Base-by-base conservation (phyloP, 2,113 vertebrate genomes). In the Dasyurus viverrinus region DNA sequence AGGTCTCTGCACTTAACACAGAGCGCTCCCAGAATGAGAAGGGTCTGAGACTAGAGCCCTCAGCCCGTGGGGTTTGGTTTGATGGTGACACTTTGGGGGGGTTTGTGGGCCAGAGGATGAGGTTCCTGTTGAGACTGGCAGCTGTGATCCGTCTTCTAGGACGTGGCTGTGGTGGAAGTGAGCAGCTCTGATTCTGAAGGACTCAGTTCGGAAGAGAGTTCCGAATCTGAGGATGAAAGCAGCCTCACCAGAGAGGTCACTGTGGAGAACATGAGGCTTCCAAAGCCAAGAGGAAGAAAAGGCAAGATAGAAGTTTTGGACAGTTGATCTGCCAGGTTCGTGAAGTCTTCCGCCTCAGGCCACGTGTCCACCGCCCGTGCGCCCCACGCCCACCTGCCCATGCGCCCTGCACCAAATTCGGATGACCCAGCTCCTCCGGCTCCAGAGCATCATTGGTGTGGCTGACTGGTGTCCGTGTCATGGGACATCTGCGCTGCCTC, bases 91-190 rank as follows among this genome's bases (percentile, higher is more conserved):
- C 6, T 84, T n/a, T 23, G 7, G 19, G 68, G 68, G 16, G n/a
- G 27, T 42, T 7, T 19, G 7, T 2, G 68, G 6, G n/a, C 23
- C 68, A 16, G 6, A 84, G 6, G 68, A 10, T 23, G 22, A 84
- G 36, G 42, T 42, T 19, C n/a, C 23, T 7, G 8, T 84, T 42
- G 16, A 91, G 22, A 23, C 24, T 84, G n/a, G 68, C 23, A 36
- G 14, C 68, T 10, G 42, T 94, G 55, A 19, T 89, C 42, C 89
- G 52, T 92, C 30, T 96, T 53, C 9, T 96, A 99, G 99, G 99
- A 99, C 19, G 98, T 99, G 22, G 99, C 99, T 4, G 92, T 99
- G 90, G 99, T 99, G 97, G 99, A 99, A 97, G 98, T 99, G 96
- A 98, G 98, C 91, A 98, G 92, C 36, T 99, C 99, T 0, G 98